Evolutionary conservation across 1,140 invertebrate species (phyloP).

Genomic region (Zelostemma sp.): DNA sequence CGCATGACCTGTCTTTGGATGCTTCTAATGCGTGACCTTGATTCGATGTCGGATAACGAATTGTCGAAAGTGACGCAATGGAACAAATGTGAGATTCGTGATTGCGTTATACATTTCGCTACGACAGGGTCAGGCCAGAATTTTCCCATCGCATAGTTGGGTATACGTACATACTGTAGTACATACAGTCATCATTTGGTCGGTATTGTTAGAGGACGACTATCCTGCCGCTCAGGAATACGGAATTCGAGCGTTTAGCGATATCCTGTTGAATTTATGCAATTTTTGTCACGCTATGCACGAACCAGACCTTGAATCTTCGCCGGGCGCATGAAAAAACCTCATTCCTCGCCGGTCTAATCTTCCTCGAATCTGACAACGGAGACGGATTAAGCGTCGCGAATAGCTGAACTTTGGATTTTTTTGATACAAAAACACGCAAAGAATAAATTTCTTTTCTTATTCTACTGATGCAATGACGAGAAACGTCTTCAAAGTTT

Average conservation of each 20-base stretch:
- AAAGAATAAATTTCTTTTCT: not conserved
- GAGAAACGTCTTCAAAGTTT: no score
- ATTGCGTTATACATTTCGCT: slow-evolving; percentile 50
- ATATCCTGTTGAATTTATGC: slow-evolving; percentile 55
- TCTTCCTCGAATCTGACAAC: not conserved
- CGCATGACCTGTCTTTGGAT: no score
- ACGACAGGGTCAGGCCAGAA: slow-evolving; percentile 51
- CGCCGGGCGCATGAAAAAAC: slow-evolving; percentile 2
- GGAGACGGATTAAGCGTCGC: no score
- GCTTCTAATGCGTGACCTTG: no score
- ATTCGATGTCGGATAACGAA: not conserved
- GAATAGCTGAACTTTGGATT: no score
- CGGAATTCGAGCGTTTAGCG: slow-evolving; percentile 57
- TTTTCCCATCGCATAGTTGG: slow-evolving; percentile 53
- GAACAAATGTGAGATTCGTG: not conserved
- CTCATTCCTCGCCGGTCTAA: not conserved
- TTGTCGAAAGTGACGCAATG: slow-evolving; percentile 4
- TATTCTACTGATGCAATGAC: no score
- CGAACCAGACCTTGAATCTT: slow-evolving; percentile 42
- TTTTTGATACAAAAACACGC: not conserved
- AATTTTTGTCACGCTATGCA: slow-evolving; percentile 46
- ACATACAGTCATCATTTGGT: slow-evolving; percentile 58
- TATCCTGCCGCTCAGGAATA: slow-evolving; percentile 58
- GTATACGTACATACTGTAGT: slow-evolving; percentile 32
- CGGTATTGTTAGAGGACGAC: slow-evolving; percentile 62